Evolutionary conservation across 2,797 vertebrate genomes (phyloP).

Genomic region (Megaceryle alcyon): DNA sequence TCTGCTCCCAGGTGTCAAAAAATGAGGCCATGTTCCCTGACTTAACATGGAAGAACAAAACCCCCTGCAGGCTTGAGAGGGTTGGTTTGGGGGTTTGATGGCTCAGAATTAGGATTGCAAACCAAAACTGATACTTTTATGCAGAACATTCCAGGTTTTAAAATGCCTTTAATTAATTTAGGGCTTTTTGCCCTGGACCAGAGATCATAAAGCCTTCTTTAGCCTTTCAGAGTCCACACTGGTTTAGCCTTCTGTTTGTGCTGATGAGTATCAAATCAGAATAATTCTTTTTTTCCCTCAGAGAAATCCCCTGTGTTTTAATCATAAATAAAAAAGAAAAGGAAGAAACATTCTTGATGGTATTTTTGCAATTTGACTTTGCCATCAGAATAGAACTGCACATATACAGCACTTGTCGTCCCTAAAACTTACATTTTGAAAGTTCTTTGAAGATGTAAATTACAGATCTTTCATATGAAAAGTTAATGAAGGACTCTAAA

Average conservation of each 20-base stretch:
- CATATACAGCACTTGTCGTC: conserved; percentile 57
- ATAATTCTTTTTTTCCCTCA: conserved; percentile 23
- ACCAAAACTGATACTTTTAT: not conserved
- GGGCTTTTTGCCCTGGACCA: not conserved
- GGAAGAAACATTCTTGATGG: conserved; percentile 20
- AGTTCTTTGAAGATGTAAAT: conserved; percentile 73
- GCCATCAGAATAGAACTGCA: conserved; percentile 46
- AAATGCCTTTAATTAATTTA: not conserved
- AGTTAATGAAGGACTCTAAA: conserved; percentile 74
- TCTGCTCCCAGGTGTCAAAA: not conserved
- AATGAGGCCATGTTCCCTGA: not conserved
- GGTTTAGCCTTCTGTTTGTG: not conserved
- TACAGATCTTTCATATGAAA: conserved; percentile 75
- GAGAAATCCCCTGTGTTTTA: conserved; percentile 46
- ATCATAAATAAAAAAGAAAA: conserved; percentile 59
- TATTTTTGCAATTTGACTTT: conserved; percentile 41
- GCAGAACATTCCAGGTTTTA: not conserved
- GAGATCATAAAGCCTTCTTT: not conserved
- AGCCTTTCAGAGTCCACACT: not conserved
- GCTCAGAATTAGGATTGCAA: not conserved
- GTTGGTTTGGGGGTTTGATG: not conserved
- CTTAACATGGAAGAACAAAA: not conserved
- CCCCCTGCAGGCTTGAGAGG: not conserved
- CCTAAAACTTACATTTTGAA: conserved; percentile 75
- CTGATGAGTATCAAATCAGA: conserved; percentile 40